These are phyloP conservation scores for Ophraella communa DNA, from an alignment of 2,888 invertebrate genomes.

Conservation along the genomic window DNA sequence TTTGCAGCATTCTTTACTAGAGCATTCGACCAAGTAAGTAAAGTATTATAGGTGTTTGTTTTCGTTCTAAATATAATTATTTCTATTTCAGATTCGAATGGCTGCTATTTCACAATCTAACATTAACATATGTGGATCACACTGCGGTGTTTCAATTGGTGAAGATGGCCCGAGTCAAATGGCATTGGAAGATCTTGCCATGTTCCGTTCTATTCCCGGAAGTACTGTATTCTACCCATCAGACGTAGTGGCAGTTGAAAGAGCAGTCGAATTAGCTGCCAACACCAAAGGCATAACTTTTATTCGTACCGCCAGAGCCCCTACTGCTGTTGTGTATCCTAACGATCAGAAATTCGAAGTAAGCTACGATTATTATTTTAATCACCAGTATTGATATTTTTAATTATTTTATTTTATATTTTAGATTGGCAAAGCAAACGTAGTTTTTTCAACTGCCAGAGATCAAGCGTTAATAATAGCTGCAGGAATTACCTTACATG, in stretches of 20 bases:
- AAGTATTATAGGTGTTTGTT: too few species aligned
- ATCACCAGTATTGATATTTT: neutral
- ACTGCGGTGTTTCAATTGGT: slow-evolving; percentile 97
- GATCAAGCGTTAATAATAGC: slow-evolving; percentile 87
- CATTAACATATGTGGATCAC: slow-evolving; percentile 94
- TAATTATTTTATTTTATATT: slow-evolving; percentile 20
- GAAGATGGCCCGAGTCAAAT: slow-evolving; percentile 99
- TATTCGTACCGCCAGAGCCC: slow-evolving; percentile 93
- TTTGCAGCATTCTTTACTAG: slow-evolving; percentile 97
- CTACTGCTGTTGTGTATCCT: slow-evolving; percentile 82
- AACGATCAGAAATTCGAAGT: slow-evolving; percentile 83
- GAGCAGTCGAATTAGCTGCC: slow-evolving; percentile 93
- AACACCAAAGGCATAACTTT: slow-evolving; percentile 90
- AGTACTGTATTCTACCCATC: slow-evolving; percentile 79
- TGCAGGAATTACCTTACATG: slow-evolving; percentile 89
- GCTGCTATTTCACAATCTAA: slow-evolving; percentile 98
- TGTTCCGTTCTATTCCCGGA: slow-evolving; percentile 92
- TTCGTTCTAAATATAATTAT: neutral
- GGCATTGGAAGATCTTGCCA: slow-evolving; percentile 95
- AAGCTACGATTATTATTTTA: slow-evolving; percentile 24
- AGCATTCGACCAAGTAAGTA: slow-evolving; percentile 92
- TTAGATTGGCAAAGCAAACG: slow-evolving; percentile 74
- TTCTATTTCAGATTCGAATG: slow-evolving; percentile 84
- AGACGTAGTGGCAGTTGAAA: slow-evolving; percentile 93
- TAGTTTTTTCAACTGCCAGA: slow-evolving; percentile 72